Base-by-base conservation (phyloP, 2,888 invertebrate genomes). In the Galerucella calmariensis region DNA sequence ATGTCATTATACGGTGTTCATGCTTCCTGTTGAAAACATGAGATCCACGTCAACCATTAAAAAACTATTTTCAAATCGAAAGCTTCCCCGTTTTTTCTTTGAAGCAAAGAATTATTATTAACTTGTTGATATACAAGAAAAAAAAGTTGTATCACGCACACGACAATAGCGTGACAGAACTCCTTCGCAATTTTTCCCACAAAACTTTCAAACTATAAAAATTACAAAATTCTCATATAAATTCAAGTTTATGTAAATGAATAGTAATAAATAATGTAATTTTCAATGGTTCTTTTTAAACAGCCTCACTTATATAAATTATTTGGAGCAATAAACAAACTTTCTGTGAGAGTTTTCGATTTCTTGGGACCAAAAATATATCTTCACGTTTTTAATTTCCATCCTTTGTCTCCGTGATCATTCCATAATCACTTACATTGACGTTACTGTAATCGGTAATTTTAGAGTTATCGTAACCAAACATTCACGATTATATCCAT, bases 101-200 rank as follows among this genome's bases (percentile, higher is more conserved):
- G n/a, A 0, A 24, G n/a, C 20, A 24, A 46, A 68, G 41, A 69
- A 69, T 61, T 61, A 61, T 61, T 48, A 69, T 48, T 69, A 69
- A 46, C 69, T 69, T 59, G 69, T 69, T 69, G 69, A 69, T 69
- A 69, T 48, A 46, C 41, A 59, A 41, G 16, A 56, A 67, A 56
- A 58, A 58, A 67, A 67, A 44, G 27, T 61, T 69, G 27, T 69
- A 61, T 61, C 69, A 69, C 69, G 69, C 69, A 58, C 48, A 9
- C 35, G 41, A 62, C 41, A 62, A 62, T 62, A 62, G 62, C 62
- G 62, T 62, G 62, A 62, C 41, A 41, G n/a, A 35, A 62, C 10
- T 35, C 27, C 4, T 61, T 14, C n/a, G 61, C 14, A 12, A 27
- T 61, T 61, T 61, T 27, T 61, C 8, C 27, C 27, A 12, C n/a